These are phyloP conservation scores for Crypturellus tataupa DNA, from an alignment of 2,797 vertebrate species.

Conservation along the genomic window DNA sequence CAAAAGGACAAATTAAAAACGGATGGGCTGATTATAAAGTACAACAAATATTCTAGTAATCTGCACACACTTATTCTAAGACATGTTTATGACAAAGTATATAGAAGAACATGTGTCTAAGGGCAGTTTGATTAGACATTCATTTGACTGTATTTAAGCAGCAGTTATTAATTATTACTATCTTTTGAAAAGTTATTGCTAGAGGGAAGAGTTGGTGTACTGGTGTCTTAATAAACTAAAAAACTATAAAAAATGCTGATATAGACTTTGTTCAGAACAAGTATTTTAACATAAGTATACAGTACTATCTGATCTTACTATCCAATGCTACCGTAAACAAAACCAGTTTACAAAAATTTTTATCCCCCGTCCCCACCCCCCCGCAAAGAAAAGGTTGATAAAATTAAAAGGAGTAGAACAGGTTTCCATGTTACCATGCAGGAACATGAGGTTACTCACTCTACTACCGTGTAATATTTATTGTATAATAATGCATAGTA, in stretches of 20 bases:
- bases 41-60: constrained; percentile 38
- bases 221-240: neutral
- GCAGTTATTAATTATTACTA: neutral
- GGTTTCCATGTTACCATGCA: neutral
- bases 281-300: neutral
- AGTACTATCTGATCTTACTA: neutral
- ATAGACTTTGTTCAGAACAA: neutral
- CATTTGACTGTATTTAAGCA: neutral
- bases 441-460: neutral
- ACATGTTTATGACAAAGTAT: neutral
- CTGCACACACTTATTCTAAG: neutral
- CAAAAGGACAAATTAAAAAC: constrained; percentile 77
- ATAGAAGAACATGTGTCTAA: neutral
- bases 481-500: neutral
- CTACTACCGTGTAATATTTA: neutral
- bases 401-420: neutral
- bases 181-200: neutral
- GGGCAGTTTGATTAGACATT: neutral
- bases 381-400: neutral
- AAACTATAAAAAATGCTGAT: neutral
- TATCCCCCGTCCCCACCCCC: no score
- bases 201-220: neutral
- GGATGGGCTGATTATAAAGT: constrained; percentile 57
- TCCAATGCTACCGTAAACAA: neutral
- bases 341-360: neutral